Evolutionary conservation across 2,113 vertebrate genomes (phyloP).

Genomic region (Setophaga petechia): DNA sequence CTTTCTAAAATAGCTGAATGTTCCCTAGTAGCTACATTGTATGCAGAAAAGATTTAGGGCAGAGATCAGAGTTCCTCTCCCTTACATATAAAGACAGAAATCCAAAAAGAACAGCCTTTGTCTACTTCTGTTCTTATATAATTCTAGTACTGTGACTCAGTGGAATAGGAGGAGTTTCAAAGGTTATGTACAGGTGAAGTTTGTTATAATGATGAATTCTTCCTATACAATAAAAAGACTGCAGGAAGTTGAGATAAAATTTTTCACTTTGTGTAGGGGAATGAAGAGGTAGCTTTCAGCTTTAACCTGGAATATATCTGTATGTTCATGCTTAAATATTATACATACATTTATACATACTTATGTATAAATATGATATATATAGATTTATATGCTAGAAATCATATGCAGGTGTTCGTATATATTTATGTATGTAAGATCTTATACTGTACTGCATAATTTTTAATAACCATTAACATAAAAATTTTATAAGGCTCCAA

Average conservation of each 20-base stretch:
- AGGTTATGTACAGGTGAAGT: neutral
- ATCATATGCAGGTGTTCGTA: neutral
- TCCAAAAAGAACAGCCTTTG: neutral
- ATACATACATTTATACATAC: neutral
- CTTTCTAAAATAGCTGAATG: neutral
- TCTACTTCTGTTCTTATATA: neutral
- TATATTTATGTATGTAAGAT: neutral
- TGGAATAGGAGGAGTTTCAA: conserved; percentile 4
- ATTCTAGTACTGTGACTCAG: neutral
- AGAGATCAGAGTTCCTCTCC: neutral
- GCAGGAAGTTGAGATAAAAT: neutral
- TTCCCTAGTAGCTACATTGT: neutral
- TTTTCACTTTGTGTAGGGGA: neutral
- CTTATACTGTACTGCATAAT: neutral
- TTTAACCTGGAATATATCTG: neutral
- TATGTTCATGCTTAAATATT: neutral
- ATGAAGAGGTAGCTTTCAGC: neutral
- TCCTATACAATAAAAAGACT: neutral
- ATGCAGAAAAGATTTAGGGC: neutral
- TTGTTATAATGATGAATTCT: neutral
- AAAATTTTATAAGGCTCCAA: neutral
- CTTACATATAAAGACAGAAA: neutral
- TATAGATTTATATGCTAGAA: neutral
- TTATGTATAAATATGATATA: neutral
- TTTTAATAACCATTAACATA: neutral